Conservation (phyloP, 2,888 invertebrate genomes). For the Rhagium mordax region DNA sequence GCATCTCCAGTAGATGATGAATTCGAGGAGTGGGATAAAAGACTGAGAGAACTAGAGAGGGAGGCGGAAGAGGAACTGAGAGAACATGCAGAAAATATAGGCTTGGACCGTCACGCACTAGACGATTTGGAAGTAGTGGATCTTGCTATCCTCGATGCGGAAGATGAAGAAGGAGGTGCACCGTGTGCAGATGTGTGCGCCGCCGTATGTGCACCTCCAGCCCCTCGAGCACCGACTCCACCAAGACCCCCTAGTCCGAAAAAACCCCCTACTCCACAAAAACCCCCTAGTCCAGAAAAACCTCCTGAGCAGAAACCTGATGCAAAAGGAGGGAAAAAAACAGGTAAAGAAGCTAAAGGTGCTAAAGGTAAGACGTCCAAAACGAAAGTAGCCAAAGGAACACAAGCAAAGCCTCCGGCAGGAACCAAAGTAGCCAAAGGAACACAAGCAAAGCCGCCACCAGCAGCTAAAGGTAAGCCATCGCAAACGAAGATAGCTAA, state of each 20-base stretch:
- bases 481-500: background rate
- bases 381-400: too few species aligned
- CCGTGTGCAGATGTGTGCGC: background rate
- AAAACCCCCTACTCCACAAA: background rate
- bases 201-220: background rate
- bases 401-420: background rate
- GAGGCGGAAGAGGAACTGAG: slow-evolving; percentile 3
- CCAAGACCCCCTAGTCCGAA: too few species aligned
- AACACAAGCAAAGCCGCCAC: background rate
- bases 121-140: background rate
- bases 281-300: background rate
- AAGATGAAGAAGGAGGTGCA: background rate
- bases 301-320: background rate
- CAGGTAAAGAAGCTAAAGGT: background rate
- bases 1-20: slow-evolving; percentile 2
- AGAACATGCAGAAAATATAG: background rate
- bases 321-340: background rate
- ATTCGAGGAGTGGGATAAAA: slow-evolving; percentile 6
- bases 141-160: background rate
- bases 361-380: too few species aligned
- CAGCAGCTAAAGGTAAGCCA: background rate
- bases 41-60: slow-evolving; percentile 7
- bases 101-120: background rate
- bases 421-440: background rate
- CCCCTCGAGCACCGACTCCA: too few species aligned